These are phyloP conservation scores for Tachina fera DNA, from an alignment of 2,888 invertebrate genomes.

Conservation along the genomic window DNA sequence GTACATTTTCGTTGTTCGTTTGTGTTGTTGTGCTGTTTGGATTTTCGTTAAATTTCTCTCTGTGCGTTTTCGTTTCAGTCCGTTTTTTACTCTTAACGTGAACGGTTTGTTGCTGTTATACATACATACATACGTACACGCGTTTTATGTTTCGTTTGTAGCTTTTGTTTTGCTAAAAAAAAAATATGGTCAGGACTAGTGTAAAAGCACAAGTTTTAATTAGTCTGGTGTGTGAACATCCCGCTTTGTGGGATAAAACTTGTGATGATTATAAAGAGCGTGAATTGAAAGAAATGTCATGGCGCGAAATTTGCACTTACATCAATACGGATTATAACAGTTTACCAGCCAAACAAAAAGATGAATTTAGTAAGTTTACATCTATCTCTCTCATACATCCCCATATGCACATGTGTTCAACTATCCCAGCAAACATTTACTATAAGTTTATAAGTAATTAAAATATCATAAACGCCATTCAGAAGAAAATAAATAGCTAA, in stretches of 20 bases:
- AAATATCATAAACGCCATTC: no score
- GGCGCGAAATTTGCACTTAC: constrained; percentile 57
- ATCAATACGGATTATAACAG: constrained; percentile 48
- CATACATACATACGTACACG: neutral
- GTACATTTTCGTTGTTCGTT: neutral
- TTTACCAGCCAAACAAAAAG: constrained; percentile 30
- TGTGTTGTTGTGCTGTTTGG: neutral
- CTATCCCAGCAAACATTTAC: no score
- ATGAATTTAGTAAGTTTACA: constrained; percentile 53
- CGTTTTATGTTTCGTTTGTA: no score
- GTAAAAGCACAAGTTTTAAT: constrained; percentile 38
- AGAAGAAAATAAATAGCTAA: no score
- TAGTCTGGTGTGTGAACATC: constrained; percentile 55
- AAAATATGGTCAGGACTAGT: constrained; percentile 19
- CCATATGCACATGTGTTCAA: neutral
- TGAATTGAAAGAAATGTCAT: constrained; percentile 45
- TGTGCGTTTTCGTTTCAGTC: constrained; percentile 61
- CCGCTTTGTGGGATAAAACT: constrained; percentile 66
- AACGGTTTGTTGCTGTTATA: constrained; percentile 46
- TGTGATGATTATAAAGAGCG: constrained; percentile 56
- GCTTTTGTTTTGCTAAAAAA: neutral
- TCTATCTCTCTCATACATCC: neutral
- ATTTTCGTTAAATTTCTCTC: constrained; percentile 14
- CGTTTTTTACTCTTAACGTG: constrained; percentile 45
- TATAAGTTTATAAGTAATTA: no score